Conservation (phyloP, 2,113 vertebrate genomes). For the Larimichthys polyactis region DNA sequence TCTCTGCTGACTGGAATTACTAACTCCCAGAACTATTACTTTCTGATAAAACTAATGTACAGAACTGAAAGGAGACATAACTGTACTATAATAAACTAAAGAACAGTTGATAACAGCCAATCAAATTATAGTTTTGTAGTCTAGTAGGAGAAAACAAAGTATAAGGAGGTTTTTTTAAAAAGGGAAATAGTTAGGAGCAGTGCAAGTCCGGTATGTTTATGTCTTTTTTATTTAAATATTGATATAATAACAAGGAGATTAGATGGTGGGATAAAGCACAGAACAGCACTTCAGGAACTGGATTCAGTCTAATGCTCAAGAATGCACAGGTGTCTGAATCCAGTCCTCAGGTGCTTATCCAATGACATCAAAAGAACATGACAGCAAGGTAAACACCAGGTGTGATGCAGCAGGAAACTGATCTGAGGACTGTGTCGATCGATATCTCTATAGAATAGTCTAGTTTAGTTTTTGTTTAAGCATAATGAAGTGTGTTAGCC, state of each 20-base stretch:
- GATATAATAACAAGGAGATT: neutral
- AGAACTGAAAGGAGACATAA: neutral
- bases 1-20: too few relatives aligned
- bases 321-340: constrained; percentile 16
- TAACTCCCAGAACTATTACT: neutral
- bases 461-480: neutral
- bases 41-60: neutral
- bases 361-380: constrained; percentile 8
- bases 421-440: neutral
- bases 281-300: constrained; percentile 3
- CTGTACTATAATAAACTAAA: neutral
- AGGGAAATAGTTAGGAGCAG: neutral
- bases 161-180: neutral
- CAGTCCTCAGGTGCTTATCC: too few relatives aligned
- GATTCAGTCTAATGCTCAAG: neutral
- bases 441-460: neutral
- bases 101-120: neutral
- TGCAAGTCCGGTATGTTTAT: neutral
- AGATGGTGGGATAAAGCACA: neutral
- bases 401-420: neutral
- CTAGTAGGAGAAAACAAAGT: neutral
- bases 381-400: constrained; percentile 2
- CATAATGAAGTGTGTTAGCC: neutral
- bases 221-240: neutral
- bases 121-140: neutral